Conservation (phyloP, 2,888 invertebrate species). For the Linyphia triangularis region DNA sequence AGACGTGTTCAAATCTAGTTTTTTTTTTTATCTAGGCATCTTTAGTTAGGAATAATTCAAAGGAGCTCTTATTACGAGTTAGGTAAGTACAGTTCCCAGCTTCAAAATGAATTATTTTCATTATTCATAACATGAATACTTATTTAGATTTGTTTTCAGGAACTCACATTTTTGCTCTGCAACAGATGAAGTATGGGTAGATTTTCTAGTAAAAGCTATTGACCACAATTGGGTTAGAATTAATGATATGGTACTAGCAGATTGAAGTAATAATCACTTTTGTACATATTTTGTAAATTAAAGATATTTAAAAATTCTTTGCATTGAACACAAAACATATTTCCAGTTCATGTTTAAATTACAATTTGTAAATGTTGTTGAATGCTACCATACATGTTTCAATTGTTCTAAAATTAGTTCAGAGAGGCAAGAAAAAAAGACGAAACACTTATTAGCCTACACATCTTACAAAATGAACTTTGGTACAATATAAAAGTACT, state of each 20-base stretch:
- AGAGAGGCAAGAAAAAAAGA: too few species aligned
- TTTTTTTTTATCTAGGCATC: constrained; percentile 45
- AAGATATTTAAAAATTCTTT: background rate
- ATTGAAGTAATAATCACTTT: constrained; percentile 10
- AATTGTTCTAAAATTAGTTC: too few species aligned
- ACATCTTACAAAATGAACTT: too few species aligned
- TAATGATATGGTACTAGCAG: constrained; percentile 57
- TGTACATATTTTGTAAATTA: constrained; percentile 38
- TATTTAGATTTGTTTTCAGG: constrained; percentile 40
- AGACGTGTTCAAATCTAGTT: too few species aligned
- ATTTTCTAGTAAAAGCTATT: constrained; percentile 59
- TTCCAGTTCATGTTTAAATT: too few species aligned
- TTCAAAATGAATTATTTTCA: constrained; percentile 6
- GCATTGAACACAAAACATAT: too few species aligned
- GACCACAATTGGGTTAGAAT: constrained; percentile 68
- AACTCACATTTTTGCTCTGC: constrained; percentile 40
- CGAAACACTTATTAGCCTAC: too few species aligned
- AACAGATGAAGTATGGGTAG: constrained; percentile 55
- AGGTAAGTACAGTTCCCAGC: constrained; percentile 43
- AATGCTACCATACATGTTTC: too few species aligned
- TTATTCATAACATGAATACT: background rate
- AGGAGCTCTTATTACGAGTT: constrained; percentile 24
- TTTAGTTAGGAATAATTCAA: constrained; percentile 34
- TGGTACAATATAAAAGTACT: too few species aligned
- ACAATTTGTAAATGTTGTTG: too few species aligned